Conservation (phyloP, 2,113 vertebrate genomes). For the Steatornis caripensis region DNA sequence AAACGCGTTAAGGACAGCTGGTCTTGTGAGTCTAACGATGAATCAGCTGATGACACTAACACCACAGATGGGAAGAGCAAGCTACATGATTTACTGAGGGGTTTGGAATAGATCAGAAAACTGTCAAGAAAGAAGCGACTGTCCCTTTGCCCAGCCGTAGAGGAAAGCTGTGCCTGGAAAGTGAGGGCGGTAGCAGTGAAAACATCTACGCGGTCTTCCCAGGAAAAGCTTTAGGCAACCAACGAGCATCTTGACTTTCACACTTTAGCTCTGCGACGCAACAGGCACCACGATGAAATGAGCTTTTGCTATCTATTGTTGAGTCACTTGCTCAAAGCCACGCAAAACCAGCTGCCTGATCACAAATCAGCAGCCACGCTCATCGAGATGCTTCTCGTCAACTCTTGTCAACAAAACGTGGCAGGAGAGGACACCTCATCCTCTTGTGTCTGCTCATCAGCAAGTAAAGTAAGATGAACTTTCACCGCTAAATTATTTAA, state of each 20-base stretch:
- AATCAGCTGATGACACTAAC: not conserved
- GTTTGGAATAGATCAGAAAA: not conserved
- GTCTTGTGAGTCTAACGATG: not conserved
- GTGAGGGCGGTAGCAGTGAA: not conserved
- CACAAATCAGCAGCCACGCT: not conserved
- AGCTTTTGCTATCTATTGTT: not conserved
- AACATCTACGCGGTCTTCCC: not conserved
- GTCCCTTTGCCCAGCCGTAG: not conserved
- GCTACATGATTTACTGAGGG: not conserved
- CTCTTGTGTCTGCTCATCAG: not conserved
- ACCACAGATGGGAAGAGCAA: not conserved
- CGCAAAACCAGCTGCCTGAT: not conserved
- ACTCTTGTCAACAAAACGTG: not conserved
- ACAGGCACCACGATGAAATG: not conserved
- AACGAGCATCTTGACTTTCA: not conserved
- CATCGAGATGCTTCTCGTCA: not conserved
- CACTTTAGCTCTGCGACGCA: not conserved
- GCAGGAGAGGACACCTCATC: not conserved
- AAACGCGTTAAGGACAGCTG: not conserved
- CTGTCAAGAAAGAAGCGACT: not conserved
- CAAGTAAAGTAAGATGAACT: not conserved
- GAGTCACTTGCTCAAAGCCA: not conserved
- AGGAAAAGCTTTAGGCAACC: not conserved
- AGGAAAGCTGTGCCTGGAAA: constrained; percentile 12
- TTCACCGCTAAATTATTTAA: not conserved